Conservation (phyloP, 2,797 vertebrate species). For the Epinephelus awoara region DNA sequence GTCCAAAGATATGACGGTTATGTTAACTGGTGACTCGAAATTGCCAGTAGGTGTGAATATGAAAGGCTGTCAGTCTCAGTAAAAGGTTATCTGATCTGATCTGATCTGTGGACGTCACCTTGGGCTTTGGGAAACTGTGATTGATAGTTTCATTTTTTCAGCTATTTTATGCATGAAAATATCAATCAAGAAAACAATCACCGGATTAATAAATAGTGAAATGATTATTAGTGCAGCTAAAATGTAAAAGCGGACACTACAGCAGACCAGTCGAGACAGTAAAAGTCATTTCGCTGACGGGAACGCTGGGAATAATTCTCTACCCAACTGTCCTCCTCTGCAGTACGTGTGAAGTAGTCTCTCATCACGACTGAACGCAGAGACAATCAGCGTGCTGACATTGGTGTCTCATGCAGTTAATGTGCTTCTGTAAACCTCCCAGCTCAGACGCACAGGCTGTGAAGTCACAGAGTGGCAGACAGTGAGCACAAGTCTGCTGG, state of each 20-base stretch:
- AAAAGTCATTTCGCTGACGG: not conserved
- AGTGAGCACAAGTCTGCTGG: constrained; percentile 66
- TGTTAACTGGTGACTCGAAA: too few relatives aligned
- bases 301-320: constrained; percentile 22
- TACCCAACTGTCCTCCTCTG: constrained; percentile 33
- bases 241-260: not conserved
- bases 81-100: too few relatives aligned
- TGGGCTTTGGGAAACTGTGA: not conserved
- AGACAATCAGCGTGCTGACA: constrained; percentile 59
- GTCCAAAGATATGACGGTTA: too few relatives aligned
- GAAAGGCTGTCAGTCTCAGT: too few relatives aligned
- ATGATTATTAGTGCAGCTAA: not conserved
- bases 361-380: constrained; percentile 24
- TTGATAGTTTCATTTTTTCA: not conserved
- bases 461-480: constrained; percentile 75
- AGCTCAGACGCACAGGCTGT: constrained; percentile 63
- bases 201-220: too few relatives aligned
- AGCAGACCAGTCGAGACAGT: not conserved
- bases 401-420: constrained; percentile 67
- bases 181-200: not conserved
- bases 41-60: too few relatives aligned
- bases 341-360: constrained; percentile 30
- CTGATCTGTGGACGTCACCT: too few relatives aligned
- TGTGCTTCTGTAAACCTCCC: constrained; percentile 66
- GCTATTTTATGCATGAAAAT: not conserved